phyloP scores from a whole-genome alignment of 1,140 invertebrate genomes.

The Vanessa atalanta region DNA sequence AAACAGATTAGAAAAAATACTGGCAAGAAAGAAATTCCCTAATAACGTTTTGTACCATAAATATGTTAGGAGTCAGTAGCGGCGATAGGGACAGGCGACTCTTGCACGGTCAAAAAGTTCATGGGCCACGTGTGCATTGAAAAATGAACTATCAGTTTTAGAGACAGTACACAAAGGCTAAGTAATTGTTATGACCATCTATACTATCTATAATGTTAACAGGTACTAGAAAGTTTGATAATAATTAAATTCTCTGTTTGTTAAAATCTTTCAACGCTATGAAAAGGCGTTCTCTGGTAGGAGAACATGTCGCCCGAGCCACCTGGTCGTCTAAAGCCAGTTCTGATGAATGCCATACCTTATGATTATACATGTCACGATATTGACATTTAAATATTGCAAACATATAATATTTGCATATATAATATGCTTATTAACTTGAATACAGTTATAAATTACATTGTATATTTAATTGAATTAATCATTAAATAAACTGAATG shows the following conservation, averaged over 20 bases:
- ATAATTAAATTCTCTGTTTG: too few relatives aligned
- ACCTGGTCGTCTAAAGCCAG: not conserved
- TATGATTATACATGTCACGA: conserved; percentile 10
- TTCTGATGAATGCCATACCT: not conserved
- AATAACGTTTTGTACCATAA: conserved; percentile 8
- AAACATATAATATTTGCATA: not conserved
- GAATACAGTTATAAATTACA: not conserved
- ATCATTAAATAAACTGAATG: conserved; percentile 4
- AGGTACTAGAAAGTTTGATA: too few relatives aligned
- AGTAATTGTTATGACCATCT: too few relatives aligned
- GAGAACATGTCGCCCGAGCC: too few relatives aligned
- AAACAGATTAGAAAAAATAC: conserved; percentile 19
- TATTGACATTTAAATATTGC: conserved; percentile 3
- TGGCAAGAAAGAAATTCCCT: conserved; percentile 19
- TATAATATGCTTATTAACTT: conserved; percentile 4
- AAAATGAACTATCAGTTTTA: too few relatives aligned
- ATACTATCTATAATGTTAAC: too few relatives aligned
- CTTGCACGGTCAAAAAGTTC: too few relatives aligned
- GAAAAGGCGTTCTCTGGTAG: too few relatives aligned
- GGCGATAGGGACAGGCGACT: too few relatives aligned
- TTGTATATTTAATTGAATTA: not conserved
- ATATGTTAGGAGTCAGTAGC: not conserved
- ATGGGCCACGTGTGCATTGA: too few relatives aligned
- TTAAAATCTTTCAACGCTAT: too few relatives aligned
- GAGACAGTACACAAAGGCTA: too few relatives aligned